Evolutionary conservation across 2,797 vertebrate genomes (phyloP), one percentile per base, ranked within the genome.

Genomic region (Notoglanidium macrostoma): DNA sequence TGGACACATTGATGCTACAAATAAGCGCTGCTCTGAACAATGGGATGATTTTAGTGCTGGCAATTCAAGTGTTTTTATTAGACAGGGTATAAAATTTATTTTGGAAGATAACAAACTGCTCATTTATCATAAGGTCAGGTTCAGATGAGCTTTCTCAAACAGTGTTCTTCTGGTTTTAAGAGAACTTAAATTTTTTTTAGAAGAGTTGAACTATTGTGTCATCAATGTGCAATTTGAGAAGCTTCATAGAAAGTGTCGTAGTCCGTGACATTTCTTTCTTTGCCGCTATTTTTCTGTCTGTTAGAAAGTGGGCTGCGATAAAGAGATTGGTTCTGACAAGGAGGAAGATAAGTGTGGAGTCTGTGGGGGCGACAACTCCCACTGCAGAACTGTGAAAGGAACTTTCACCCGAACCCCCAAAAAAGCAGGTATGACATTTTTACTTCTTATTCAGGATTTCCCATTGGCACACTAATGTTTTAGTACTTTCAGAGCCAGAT

Each of bases 291-390:
- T 85, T 40, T 74, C 85, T 35, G 35, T 0, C 89, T 86, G 93
- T 35, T 93, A 99, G 98, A 98, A 98, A 96, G 98, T 98, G 72
- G 98, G 98, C 90, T 99, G 98, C 70, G 97, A 99, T 94, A 97
- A 96, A 92, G 98, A 98, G 87, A 98, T 99, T 0, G 98, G 98
- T 84, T 99, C 98, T 1, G 96, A 88, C 89, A 99, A 99, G 93
- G 94, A 95, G 0, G 98, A 99, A 89, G 98, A 99, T 92, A 98
- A 97, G 89, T 99, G 98, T 2, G 98, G 98, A 0, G 98, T 99
- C 17, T 99, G 98, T 1, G 97, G 97, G 0, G 98, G 98, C 15
- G 98, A 99, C 86, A 98, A 98, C 86, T 98, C 98, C 1, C 98
- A 99, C 89, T 99, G 98, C 89, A 96, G 97, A 88, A 99, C 98